These are phyloP conservation scores for Seira musarum DNA, from an alignment of 2,888 invertebrate species.

Conservation along the genomic window DNA sequence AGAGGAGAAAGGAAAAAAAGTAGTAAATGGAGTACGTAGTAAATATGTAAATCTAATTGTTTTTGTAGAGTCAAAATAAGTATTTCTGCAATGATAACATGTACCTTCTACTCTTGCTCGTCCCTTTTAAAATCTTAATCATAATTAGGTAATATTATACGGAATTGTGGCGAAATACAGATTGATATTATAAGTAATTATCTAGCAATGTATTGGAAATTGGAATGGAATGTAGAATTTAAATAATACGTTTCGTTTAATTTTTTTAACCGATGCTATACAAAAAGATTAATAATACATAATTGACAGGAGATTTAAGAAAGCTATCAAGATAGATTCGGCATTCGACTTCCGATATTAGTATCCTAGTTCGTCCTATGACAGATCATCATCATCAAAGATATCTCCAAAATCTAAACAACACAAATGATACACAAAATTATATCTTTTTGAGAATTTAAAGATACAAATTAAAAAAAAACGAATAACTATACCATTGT, in stretches of 20 bases:
- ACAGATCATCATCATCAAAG: constrained; percentile 67
- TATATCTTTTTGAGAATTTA: no score
- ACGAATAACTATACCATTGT: constrained; percentile 62
- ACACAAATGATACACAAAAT: not conserved
- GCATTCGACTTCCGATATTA: not conserved
- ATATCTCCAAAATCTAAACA: constrained; percentile 66
- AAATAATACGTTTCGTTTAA: not conserved
- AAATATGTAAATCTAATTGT: not conserved
- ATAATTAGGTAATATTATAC: no score
- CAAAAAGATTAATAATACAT: not conserved
- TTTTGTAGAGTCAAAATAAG: not conserved
- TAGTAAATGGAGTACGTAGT: not conserved
- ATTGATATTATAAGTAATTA: no score
- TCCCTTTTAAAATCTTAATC: no score
- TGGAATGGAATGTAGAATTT: no score
- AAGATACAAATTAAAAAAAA: no score
- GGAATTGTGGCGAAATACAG: no score
- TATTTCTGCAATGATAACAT: not conserved
- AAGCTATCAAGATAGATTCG: not conserved
- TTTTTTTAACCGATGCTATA: not conserved
- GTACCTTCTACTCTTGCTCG: not conserved
- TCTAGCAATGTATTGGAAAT: no score
- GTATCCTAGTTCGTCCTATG: constrained; percentile 43
- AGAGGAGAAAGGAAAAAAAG: not conserved
- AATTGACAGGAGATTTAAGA: not conserved